A percentile compares a stretch with the other conserved stretches of the same genome.
These are phyloP conservation scores for Amiota minor DNA, from an alignment of 2,888 invertebrate species.

Conservation along the genomic window DNA sequence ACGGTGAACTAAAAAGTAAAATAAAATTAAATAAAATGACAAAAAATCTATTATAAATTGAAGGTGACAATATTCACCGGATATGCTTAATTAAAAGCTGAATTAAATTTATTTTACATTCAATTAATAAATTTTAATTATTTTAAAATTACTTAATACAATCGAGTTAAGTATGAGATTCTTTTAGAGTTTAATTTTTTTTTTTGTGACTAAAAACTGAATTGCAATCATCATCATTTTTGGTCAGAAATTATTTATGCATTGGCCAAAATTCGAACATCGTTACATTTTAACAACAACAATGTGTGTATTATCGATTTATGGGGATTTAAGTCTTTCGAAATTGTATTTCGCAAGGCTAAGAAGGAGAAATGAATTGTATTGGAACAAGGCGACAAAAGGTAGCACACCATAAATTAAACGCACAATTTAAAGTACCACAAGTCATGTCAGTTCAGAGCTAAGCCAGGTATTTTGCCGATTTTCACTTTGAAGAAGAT, in stretches of 20 bases:
- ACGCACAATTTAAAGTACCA: conserved; percentile 35
- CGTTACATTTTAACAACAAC: not conserved
- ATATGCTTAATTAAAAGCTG: conserved; percentile 22
- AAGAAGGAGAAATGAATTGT: not conserved
- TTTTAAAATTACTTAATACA: not conserved
- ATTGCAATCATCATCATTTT: conserved; percentile 10
- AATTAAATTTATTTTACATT: conserved; percentile 12
- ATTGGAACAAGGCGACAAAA: conserved; percentile 28
- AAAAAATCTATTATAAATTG: conserved; percentile 11
- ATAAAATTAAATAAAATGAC: not conserved
- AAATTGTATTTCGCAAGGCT: not conserved
- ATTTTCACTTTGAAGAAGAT: conserved; percentile 4
- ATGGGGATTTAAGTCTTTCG: not conserved
- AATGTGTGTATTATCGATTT: conserved; percentile 3
- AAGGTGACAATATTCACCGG: conserved; percentile 25
- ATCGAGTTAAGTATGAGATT: not conserved
- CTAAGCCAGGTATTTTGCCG: not conserved
- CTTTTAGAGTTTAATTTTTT: not conserved
- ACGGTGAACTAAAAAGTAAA: not conserved
- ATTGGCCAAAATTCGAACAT: not conserved
- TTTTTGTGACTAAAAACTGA: not conserved
- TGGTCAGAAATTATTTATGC: conserved; percentile 2
- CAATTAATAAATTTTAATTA: conserved; percentile 16
- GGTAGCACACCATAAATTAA: conserved; percentile 37
- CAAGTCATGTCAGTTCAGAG: conserved; percentile 24